These are phyloP conservation scores for Drosophila dives DNA, from an alignment of 2,888 invertebrate genomes.

Conservation along the genomic window DNA sequence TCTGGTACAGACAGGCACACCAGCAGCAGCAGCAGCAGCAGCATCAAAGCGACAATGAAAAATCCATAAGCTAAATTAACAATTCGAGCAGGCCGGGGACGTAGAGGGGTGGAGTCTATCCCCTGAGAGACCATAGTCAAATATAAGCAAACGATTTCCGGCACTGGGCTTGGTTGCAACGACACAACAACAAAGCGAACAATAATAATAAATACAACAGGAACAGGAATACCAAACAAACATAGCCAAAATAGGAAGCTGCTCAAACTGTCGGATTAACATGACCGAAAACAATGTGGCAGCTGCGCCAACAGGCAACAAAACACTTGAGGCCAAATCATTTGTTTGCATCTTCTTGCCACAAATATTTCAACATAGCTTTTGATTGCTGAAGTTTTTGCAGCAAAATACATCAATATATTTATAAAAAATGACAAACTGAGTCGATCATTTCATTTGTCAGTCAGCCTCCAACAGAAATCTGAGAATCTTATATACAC, in stretches of 20 bases:
- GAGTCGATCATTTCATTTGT: background rate
- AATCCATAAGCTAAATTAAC: conserved; percentile 73
- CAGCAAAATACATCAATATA: background rate
- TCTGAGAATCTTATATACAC: background rate
- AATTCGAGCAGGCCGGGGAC: conserved; percentile 61
- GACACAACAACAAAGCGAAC: conserved; percentile 21
- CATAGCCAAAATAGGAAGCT: conserved; percentile 42
- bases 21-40: background rate
- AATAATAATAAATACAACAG: conserved; percentile 12
- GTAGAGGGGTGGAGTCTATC: conserved; percentile 5
- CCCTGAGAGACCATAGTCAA: conserved; percentile 38
- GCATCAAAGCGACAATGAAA: conserved; percentile 36
- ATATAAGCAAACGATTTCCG: conserved; percentile 51
- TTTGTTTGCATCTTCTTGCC: conserved; percentile 22
- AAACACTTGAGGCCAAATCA: conserved; percentile 35
- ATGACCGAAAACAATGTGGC: conserved; percentile 43
- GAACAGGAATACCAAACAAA: conserved; percentile 31
- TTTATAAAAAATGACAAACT: background rate
- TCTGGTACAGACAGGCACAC: conserved; percentile 37
- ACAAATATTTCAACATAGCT: conserved; percentile 24
- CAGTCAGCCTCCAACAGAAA: too few relatives aligned
- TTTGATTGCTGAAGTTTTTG: conserved; percentile 55
- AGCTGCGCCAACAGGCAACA: conserved; percentile 43
- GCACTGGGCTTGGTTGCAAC: conserved; percentile 27
- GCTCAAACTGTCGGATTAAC: conserved; percentile 37